phyloP scores from a whole-genome alignment of 2,113 vertebrate genomes.

The Microtus montanus region DNA sequence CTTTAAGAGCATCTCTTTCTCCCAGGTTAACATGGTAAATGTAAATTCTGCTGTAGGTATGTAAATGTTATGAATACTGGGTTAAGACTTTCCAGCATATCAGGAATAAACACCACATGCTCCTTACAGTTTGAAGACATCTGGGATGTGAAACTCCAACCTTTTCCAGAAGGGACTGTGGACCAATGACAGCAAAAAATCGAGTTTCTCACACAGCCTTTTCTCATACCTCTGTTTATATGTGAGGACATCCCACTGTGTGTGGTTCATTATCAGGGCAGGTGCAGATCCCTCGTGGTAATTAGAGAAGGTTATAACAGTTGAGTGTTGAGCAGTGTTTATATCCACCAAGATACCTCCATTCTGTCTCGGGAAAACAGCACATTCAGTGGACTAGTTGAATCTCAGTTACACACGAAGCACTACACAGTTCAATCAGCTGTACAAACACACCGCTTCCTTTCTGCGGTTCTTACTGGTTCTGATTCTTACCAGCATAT shows the following conservation, averaged over 20 bases:
- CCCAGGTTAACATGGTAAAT: background rate
- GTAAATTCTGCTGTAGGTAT: background rate
- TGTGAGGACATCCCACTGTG: constrained; percentile 85
- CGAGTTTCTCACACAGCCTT: background rate
- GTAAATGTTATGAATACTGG: background rate
- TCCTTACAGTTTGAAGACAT: constrained; percentile 16
- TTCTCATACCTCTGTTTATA: constrained; percentile 89
- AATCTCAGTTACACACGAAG: background rate
- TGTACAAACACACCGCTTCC: background rate
- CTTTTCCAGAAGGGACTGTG: background rate
- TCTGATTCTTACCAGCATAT: constrained; percentile 20
- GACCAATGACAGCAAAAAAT: background rate
- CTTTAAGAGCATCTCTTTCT: background rate
- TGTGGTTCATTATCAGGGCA: constrained; percentile 95
- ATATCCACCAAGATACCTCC: constrained; percentile 93
- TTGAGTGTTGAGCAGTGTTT: constrained; percentile 91
- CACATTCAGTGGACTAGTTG: background rate
- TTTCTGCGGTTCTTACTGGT: background rate
- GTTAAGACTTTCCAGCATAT: background rate
- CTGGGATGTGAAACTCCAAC: background rate
- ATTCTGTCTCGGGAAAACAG: constrained; percentile 82
- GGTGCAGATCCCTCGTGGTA: constrained; percentile 96
- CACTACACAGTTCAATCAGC: background rate
- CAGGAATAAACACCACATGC: background rate
- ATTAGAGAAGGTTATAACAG: constrained; percentile 91